phyloP scores from a whole-genome alignment of 2,888 invertebrate species.

The Leucozona laternaria region DNA sequence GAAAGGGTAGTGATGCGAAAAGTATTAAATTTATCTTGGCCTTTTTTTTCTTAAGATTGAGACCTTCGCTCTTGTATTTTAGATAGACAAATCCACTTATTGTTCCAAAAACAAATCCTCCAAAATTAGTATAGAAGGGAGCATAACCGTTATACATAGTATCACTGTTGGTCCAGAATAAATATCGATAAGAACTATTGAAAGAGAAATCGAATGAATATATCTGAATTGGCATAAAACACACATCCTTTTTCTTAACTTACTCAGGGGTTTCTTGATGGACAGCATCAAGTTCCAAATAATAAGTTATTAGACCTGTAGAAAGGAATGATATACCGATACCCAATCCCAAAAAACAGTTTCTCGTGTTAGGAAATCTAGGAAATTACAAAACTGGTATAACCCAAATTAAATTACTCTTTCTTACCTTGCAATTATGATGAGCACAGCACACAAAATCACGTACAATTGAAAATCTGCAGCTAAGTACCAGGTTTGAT shows the following conservation, averaged over 20 bases:
- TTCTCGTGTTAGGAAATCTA: slow-evolving; percentile 77
- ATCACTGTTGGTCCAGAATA: slow-evolving; percentile 79
- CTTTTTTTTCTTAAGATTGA: slow-evolving; percentile 69
- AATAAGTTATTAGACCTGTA: slow-evolving; percentile 78
- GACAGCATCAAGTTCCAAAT: slow-evolving; percentile 77
- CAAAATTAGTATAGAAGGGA: slow-evolving; percentile 81
- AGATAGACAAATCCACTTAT: slow-evolving; percentile 79
- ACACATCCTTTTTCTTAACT: slow-evolving; percentile 40
- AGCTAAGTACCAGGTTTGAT: slow-evolving; percentile 81
- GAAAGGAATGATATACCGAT: slow-evolving; percentile 70
- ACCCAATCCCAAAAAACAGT: slow-evolving; percentile 70
- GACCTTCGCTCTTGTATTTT: slow-evolving; percentile 53
- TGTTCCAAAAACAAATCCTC: slow-evolving; percentile 81
- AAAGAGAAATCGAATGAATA: neutral
- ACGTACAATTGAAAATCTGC: slow-evolving; percentile 82
- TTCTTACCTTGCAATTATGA: slow-evolving; percentile 79
- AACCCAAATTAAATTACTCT: neutral
- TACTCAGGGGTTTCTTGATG: slow-evolving; percentile 81
- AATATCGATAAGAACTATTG: slow-evolving; percentile 78
- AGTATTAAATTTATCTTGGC: slow-evolving; percentile 77
- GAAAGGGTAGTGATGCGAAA: slow-evolving; percentile 73
- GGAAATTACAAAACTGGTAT: neutral
- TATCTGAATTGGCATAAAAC: neutral
- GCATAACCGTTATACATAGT: slow-evolving; percentile 79
- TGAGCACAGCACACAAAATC: slow-evolving; percentile 78